These are phyloP conservation scores for Eulemur albifrons DNA, from an alignment of 2,797 vertebrate genomes.

Conservation along the genomic window DNA sequence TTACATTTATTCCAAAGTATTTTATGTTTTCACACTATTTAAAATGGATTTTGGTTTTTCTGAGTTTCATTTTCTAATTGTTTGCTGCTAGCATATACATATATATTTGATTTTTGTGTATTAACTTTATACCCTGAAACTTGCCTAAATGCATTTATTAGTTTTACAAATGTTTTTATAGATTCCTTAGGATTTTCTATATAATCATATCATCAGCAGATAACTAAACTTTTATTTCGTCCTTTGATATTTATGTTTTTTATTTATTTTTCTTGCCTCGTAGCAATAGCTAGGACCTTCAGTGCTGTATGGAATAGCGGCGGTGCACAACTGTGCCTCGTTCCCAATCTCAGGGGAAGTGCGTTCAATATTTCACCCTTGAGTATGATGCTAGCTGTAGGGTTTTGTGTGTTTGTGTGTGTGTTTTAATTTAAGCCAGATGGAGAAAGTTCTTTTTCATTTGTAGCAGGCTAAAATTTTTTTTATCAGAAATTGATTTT, in stretches of 20 bases:
- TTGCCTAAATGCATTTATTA: background rate
- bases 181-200: background rate
- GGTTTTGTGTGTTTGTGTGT: background rate
- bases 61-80: background rate
- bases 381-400: background rate
- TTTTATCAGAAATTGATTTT: constrained; percentile 18
- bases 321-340: background rate
- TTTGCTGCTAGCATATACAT: background rate
- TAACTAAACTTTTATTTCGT: background rate
- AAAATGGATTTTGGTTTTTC: background rate
- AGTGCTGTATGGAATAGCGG: background rate
- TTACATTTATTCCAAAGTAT: background rate
- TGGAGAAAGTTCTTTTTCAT: background rate
- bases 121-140: background rate
- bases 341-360: background rate
- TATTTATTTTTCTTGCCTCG: background rate
- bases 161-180: background rate
- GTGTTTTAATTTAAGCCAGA: constrained; percentile 3
- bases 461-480: background rate
- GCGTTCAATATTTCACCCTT: background rate
- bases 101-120: background rate
- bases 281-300: background rate
- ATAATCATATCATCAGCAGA: background rate
- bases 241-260: background rate
- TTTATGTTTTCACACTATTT: background rate